Base-by-base conservation (phyloP, 2,797 vertebrate species). In the Glossophaga mutica region DNA sequence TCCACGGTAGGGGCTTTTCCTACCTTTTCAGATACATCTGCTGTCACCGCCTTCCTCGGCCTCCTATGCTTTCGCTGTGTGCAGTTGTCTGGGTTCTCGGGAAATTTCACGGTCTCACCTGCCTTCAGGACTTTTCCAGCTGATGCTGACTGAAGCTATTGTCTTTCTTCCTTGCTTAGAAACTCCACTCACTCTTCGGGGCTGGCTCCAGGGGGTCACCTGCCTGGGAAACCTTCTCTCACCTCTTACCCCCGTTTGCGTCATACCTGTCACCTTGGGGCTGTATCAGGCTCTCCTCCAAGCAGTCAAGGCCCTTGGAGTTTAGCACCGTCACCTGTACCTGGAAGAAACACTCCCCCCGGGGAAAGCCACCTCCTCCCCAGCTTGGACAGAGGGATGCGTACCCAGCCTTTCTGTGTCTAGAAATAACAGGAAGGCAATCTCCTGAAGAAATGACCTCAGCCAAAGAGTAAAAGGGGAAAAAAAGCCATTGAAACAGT, bases 31-130 rank as follows among this genome's bases (percentile, higher is more conserved):
- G 9, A 46, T 5, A 19, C 16, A 21, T 46, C 55, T 81, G 9
- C 14, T 24, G 3, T 42, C 12, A 1, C 32, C 3, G 9, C 39
- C n/a, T 9, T n/a, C 9, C 8, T 19, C 50, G 11, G 15, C 37
- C 14, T 57, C 34, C n/a, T 21, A 14, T 0, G 3, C 9, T 4
- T 9, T 15, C n/a, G 5, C 29, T 39, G 0, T 0, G 0, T 68
- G 68, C 77, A 57, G 32, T 65, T 57, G 16, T 10, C 62, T 57
- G 48, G 44, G 11, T 34, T 83, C 82, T 55, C 9, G 5, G 21
- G 42, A 32, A 2, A 3, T 24, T n/a, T 39, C 37, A 1, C n/a
- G 50, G 4, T 67, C 44, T 46, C 34, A 34, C 52, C 57, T 91
- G 44, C 52, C 37, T 39, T 78, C 18, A 37, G 68, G 22, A 1